Evolutionary conservation across 2,888 invertebrate genomes (phyloP).

Genomic region (Camponotus fellah): DNA sequence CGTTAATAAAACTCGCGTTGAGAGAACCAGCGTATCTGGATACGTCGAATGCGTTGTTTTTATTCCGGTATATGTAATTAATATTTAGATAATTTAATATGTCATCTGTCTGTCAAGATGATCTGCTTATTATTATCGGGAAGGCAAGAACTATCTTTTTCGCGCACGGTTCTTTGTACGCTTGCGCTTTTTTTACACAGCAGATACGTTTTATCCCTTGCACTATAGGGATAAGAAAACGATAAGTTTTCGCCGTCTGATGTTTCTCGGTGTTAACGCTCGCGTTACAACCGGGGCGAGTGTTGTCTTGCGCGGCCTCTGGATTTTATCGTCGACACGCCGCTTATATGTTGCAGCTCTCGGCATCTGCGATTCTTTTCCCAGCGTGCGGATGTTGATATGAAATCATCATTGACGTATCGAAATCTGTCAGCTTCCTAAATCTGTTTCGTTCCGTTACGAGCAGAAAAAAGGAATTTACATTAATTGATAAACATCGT

Average conservation of each 20-base stretch:
- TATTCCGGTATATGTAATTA: neutral
- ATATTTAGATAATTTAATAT: neutral
- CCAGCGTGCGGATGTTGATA: constrained; percentile 20
- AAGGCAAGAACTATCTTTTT: neutral
- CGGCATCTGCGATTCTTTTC: constrained; percentile 35
- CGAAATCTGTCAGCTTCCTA: neutral
- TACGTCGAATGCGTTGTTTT: neutral
- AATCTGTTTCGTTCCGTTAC: neutral
- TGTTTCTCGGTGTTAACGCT: constrained; percentile 27
- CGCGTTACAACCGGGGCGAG: neutral
- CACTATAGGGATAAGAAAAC: neutral
- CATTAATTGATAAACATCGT: neutral
- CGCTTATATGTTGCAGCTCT: constrained; percentile 13
- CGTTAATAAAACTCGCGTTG: constrained; percentile 21
- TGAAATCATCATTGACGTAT: constrained; percentile 30
- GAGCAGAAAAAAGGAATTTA: neutral
- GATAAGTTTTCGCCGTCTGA: constrained; percentile 2
- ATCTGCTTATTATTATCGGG: neutral
- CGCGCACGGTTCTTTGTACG: too few relatives aligned
- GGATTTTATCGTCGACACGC: constrained; percentile 35
- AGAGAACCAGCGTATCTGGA: neutral
- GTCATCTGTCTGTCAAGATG: neutral
- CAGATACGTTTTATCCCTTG: neutral
- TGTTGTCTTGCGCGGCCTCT: constrained; percentile 24
- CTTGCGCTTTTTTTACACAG: neutral